A percentile compares a stretch with the other conserved stretches of the same genome.
Evolutionary conservation across 2,113 vertebrate species (phyloP).

Genomic region (Eidolon helvum): DNA sequence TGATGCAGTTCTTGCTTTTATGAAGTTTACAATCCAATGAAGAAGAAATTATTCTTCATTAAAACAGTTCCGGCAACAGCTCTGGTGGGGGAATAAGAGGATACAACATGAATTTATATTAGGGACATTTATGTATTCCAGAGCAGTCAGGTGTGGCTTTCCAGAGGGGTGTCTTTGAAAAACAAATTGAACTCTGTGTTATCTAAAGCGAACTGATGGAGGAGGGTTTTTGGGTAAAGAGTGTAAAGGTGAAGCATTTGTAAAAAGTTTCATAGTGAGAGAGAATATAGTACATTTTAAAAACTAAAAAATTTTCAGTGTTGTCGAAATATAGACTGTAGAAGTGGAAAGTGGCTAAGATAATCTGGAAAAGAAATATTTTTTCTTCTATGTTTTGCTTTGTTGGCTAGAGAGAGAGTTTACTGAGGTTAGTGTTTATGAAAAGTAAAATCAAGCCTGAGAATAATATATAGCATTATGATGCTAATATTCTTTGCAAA

Average conservation of each 20-base stretch:
- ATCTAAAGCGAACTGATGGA: background rate
- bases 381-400: background rate
- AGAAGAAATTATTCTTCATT: background rate
- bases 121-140: background rate
- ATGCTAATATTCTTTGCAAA: background rate
- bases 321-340: background rate
- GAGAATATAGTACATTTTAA: background rate
- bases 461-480: fast-evolving
- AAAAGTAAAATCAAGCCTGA: background rate
- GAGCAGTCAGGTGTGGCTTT: background rate
- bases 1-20: background rate
- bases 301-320: background rate
- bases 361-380: background rate
- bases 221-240: background rate
- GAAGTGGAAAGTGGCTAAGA: background rate
- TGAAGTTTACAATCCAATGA: background rate
- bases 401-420: background rate
- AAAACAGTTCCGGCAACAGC: background rate
- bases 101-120: background rate
- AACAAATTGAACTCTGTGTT: background rate
- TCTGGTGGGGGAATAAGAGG: background rate
- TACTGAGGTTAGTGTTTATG: background rate
- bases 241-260: background rate
- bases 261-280: background rate
- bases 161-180: background rate